Percentiles rank a stretch among this genome's conserved stretches.
phyloP scores from a whole-genome alignment of 1,140 invertebrate genomes.

The Eumaeus atala region DNA sequence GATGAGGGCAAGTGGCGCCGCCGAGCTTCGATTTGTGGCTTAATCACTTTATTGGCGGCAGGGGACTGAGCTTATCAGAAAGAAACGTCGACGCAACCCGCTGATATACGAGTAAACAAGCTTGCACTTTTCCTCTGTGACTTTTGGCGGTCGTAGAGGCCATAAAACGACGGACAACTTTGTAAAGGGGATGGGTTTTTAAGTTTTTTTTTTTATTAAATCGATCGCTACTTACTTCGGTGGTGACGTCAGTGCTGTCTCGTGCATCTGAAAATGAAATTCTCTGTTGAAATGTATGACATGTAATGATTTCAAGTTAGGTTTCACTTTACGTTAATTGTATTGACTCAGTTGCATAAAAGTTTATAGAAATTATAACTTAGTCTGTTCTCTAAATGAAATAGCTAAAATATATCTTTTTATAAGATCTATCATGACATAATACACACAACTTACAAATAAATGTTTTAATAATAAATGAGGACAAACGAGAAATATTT shows the following conservation, averaged over 20 bases:
- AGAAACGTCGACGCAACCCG: conserved; percentile 50
- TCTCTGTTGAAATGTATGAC: conserved; percentile 7
- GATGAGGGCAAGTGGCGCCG: conserved; percentile 35
- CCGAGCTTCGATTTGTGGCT: conserved; percentile 65
- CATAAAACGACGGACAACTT: conserved; percentile 66
- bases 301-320: no score
- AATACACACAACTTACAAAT: no score
- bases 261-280: conserved; percentile 56
- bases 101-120: conserved; percentile 70
- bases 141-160: conserved; percentile 62
- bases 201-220: conserved; percentile 45
- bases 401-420: no score
- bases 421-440: no score
- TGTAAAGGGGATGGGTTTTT: conserved; percentile 51
- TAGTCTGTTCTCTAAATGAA: no score
- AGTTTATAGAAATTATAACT: no score
- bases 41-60: conserved; percentile 66
- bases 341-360: no score
- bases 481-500: no score
- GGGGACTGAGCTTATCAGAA: conserved; percentile 55
- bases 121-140: conserved; percentile 67
- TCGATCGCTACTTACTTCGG: conserved; percentile 49
- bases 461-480: no score
- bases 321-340: no score
- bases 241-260: conserved; percentile 46